phyloP scores from a whole-genome alignment of 2,888 invertebrate genomes.

The Leptinotarsa haldemani region DNA sequence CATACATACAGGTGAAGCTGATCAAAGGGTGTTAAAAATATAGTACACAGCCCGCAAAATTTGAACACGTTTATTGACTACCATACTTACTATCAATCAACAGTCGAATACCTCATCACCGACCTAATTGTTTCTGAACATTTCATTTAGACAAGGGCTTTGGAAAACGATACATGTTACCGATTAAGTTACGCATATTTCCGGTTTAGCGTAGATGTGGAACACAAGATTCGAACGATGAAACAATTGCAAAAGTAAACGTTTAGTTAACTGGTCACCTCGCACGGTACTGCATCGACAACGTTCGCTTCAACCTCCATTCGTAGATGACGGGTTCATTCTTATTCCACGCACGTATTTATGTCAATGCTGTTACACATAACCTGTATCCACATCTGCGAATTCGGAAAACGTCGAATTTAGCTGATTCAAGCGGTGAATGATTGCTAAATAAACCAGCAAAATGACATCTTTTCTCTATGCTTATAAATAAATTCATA shows the following conservation, averaged over 20 bases:
- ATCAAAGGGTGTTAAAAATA: too few relatives aligned
- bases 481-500: too few relatives aligned
- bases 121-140: neutral
- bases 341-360: constrained; percentile 27
- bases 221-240: constrained; percentile 8
- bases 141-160: neutral
- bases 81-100: too few relatives aligned
- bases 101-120: too few relatives aligned
- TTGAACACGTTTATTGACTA: too few relatives aligned
- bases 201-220: constrained; percentile 1
- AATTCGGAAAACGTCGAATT: constrained; percentile 13
- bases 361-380: constrained; percentile 29
- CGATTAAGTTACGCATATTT: neutral
- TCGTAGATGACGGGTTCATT: neutral
- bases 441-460: too few relatives aligned
- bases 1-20: too few relatives aligned
- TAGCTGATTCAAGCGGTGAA: neutral
- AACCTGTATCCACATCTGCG: neutral
- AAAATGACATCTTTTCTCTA: too few relatives aligned
- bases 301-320: constrained; percentile 3
- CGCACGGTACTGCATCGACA: neutral
- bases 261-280: neutral
- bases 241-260: constrained; percentile 11
- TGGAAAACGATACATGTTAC: neutral
- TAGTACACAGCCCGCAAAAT: too few relatives aligned